These are phyloP conservation scores for Galbula dea DNA, from an alignment of 2,113 vertebrate genomes.

Conservation along the genomic window DNA sequence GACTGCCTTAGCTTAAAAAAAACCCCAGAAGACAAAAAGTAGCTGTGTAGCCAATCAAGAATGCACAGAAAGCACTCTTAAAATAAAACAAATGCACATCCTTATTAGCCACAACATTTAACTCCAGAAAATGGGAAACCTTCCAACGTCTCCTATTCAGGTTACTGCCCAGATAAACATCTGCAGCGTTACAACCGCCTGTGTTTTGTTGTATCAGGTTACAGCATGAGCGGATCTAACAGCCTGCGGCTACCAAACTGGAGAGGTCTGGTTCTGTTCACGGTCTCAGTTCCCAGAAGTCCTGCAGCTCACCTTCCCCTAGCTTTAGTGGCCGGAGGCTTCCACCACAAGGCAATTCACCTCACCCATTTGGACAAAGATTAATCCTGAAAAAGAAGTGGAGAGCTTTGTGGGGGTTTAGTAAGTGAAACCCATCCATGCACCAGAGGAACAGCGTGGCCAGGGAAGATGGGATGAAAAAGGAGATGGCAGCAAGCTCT, in stretches of 20 bases:
- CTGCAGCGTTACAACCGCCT: neutral
- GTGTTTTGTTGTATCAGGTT: neutral
- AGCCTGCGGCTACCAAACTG: neutral
- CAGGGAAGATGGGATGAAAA: neutral
- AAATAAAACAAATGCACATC: neutral
- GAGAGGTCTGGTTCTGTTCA: neutral
- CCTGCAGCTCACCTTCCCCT: conserved; percentile 39
- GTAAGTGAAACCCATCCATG: neutral
- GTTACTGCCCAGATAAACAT: neutral
- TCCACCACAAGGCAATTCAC: neutral
- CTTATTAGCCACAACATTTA: neutral
- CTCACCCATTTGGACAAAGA: neutral
- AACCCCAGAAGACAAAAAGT: neutral
- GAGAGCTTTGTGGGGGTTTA: neutral
- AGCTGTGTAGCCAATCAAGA: neutral
- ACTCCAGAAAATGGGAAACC: neutral
- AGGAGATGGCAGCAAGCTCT: neutral
- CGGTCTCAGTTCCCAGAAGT: neutral
- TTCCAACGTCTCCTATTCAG: neutral
- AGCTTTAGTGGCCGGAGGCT: neutral
- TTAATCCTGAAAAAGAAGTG: neutral
- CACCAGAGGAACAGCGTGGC: neutral
- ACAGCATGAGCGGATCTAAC: neutral
- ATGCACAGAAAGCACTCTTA: neutral
- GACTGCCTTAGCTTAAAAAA: neutral